Conservation (phyloP, 1,140 invertebrate species). For the Homalodisca vitripennis region DNA sequence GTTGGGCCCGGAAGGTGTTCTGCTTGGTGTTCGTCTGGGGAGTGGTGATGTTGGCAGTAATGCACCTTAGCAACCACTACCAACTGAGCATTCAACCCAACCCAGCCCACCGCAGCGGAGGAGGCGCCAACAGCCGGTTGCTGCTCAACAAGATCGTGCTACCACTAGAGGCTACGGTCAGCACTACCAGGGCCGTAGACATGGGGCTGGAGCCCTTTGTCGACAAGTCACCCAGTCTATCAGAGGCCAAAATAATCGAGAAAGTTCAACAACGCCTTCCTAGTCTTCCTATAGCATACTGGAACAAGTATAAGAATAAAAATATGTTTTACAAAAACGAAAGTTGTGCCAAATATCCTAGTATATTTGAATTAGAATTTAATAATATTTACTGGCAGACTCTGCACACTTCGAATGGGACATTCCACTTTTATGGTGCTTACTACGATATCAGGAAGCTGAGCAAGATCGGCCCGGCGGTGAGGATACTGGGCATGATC, state of each 20-base stretch:
- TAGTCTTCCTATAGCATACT: conserved; percentile 79
- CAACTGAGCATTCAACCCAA: conserved; percentile 20
- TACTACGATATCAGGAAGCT: conserved; percentile 80
- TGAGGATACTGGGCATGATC: conserved; percentile 88
- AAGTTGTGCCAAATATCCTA: conserved; percentile 77
- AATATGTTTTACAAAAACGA: conserved; percentile 68
- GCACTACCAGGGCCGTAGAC: conserved; percentile 20
- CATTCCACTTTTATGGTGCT: conserved; percentile 83
- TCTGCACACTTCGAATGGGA: conserved; percentile 73
- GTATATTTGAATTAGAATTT: conserved; percentile 84
- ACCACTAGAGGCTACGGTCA: conserved; percentile 16
- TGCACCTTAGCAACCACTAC: conserved; percentile 35
- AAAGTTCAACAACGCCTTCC: conserved; percentile 74
- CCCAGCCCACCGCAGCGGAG: conserved; percentile 8
- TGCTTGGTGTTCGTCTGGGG: conserved; percentile 40
- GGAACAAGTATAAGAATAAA: conserved; percentile 75
- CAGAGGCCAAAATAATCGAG: conserved; percentile 73
- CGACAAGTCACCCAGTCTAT: conserved; percentile 63
- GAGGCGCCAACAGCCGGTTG: conserved; percentile 14
- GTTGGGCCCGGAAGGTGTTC: conserved; percentile 34
- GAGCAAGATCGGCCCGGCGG: conserved; percentile 73
- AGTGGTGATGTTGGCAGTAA: conserved; percentile 35
- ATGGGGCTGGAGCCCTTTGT: conserved; percentile 56
- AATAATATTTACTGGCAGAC: conserved; percentile 92
- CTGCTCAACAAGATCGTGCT: conserved; percentile 10